Evolutionary conservation across 2,797 vertebrate species (phyloP), one percentile per base, ranked within the genome.

Genomic region (Menidia menidia): DNA sequence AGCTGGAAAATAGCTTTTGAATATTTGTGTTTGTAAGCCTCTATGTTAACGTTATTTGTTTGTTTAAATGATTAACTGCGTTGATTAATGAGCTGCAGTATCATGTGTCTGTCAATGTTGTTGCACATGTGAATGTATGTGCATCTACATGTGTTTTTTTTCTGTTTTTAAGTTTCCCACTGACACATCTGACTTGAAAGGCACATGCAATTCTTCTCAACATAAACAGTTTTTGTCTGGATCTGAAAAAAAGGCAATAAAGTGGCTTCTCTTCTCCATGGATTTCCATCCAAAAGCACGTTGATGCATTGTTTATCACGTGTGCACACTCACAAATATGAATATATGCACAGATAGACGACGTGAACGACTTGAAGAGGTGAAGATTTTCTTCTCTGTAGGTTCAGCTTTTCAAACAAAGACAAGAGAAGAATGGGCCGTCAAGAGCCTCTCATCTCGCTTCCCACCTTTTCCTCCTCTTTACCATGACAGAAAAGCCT

Each of bases 401-500:
- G 72, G 70, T 88, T 88, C 58, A 81, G 58, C 44, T 87, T 88
- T 84, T 87, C 64, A 83, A 81, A 88, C 32, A 15, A 56, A 71
- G 76, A 63, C 19, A n/a, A 87, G 80, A 82, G 63, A 71, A 81
- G 75, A 84, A 59, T 67, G 61, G 72, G 44, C 50, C 53, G 25
- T 68, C 68, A 55, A 86, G 77, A 76, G 77, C 73, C 65, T 87
- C 69, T 75, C 68, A 60, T 68, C 64, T 57, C 3, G 42, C 72
- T 80, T 72, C 57, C 63, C 33, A 71, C 80, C 70, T 75, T 70
- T 81, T 71, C 66, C 70, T 77, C 61, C 68, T 66, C 73, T 71
- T 80, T 62, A 71, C 48, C 1, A 41, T 10, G 50, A 41, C 64
- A 53, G 64, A 71, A 84, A 84, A 82, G 80, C 78, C 85, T 82